A percentile compares a stretch with the other conserved stretches of the same genome.
phyloP scores from a whole-genome alignment of 1,140 invertebrate species.

The Bombus confusus region DNA sequence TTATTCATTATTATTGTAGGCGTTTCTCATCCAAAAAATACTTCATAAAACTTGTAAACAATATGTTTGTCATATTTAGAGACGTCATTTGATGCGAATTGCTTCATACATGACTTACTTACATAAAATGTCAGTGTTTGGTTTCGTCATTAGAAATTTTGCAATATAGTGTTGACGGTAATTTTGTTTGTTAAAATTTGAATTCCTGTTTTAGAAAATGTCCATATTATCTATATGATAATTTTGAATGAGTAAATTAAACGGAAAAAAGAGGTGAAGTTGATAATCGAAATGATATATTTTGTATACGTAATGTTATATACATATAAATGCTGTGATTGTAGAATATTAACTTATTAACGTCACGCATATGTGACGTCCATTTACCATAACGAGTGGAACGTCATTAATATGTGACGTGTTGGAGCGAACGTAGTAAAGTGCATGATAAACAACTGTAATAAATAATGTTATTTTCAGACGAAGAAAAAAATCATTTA shows the following conservation, averaged over 20 bases:
- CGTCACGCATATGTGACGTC: neutral
- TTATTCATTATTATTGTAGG: conserved; percentile 24
- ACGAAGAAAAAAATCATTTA: neutral
- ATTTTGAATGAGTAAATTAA: neutral
- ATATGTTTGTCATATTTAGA: neutral
- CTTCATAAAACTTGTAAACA: neutral
- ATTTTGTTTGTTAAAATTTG: too few relatives aligned
- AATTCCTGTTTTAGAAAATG: too few relatives aligned
- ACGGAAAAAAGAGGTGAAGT: neutral
- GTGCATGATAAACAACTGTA: neutral
- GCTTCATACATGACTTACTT: too few relatives aligned
- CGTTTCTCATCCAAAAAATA: neutral
- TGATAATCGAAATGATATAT: neutral
- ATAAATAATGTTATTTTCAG: neutral
- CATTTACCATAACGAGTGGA: neutral
- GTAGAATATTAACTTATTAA: neutral
- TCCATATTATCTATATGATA: too few relatives aligned
- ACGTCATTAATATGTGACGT: neutral
- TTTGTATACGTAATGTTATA: neutral
- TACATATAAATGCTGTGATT: neutral
- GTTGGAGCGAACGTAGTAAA: neutral
- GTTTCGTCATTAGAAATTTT: neutral
- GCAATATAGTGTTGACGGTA: neutral
- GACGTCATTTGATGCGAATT: neutral
- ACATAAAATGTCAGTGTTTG: neutral